These are phyloP conservation scores for Hydrotaea cyrtoneurina DNA, from an alignment of 2,888 invertebrate species.

Conservation along the genomic window DNA sequence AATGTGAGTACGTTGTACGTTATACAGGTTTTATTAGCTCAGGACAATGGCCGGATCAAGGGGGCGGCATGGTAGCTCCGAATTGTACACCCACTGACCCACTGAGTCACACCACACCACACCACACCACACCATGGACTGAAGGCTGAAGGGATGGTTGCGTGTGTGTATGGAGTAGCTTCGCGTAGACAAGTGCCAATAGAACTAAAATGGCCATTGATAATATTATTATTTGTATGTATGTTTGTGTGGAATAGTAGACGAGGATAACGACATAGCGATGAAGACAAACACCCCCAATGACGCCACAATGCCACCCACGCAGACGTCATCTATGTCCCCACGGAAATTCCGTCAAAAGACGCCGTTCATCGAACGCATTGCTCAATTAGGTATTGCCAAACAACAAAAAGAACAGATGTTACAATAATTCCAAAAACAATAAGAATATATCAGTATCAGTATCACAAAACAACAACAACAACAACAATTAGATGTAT, in stretches of 20 bases:
- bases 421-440: not conserved
- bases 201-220: not conserved
- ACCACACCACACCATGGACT: no score
- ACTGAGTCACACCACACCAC: not conserved
- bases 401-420: constrained; percentile 40
- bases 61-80: no score
- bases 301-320: constrained; percentile 38
- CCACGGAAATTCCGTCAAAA: constrained; percentile 78
- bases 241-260: constrained; percentile 45
- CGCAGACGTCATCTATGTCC: constrained; percentile 67
- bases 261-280: constrained; percentile 68
- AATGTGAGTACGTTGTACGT: no score
- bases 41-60: no score
- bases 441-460: not conserved
- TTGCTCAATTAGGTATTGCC: constrained; percentile 79
- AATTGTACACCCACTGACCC: not conserved
- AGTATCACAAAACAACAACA: no score
- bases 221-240: constrained; percentile 16
- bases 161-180: not conserved
- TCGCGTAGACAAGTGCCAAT: not conserved
- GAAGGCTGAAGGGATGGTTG: not conserved
- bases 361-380: constrained; percentile 79
- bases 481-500: constrained; percentile 12
- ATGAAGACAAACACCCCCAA: constrained; percentile 67
- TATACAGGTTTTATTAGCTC: no score